phyloP scores from a whole-genome alignment of 2,113 vertebrate genomes.

The Onychostoma macrolepis region DNA sequence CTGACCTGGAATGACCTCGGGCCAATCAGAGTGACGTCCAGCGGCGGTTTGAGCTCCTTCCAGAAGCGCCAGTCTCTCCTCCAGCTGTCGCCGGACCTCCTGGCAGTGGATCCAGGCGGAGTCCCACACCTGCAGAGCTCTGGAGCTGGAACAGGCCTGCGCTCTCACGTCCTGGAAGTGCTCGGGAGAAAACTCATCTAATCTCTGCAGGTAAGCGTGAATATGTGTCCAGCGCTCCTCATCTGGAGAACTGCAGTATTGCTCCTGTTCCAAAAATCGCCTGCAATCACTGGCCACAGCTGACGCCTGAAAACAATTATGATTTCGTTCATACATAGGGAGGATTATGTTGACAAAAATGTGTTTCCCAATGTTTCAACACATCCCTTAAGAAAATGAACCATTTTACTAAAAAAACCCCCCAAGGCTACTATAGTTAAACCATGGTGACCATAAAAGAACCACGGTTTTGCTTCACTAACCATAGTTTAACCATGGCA shows the following conservation, averaged over 20 bases:
- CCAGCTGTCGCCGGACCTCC: slow-evolving; percentile 75
- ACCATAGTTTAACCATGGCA: not conserved
- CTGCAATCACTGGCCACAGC: slow-evolving; percentile 77
- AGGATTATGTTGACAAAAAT: not conserved
- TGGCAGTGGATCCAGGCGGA: slow-evolving; percentile 76
- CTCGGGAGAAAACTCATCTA: slow-evolving; percentile 75
- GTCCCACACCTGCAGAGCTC: slow-evolving; percentile 77
- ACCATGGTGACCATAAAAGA: no score
- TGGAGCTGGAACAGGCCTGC: slow-evolving; percentile 72
- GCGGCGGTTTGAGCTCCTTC: slow-evolving; percentile 45
- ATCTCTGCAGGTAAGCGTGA: slow-evolving; percentile 79
- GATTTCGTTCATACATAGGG: not conserved
- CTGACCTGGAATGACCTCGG: slow-evolving; percentile 29
- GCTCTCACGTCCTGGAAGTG: slow-evolving; percentile 82
- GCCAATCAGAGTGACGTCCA: slow-evolving; percentile 21
- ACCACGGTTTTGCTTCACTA: not conserved
- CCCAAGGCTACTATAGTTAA: no score
- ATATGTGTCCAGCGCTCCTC: slow-evolving; percentile 69
- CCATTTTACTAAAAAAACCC: no score
- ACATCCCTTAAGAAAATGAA: no score
- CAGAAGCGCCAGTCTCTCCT: slow-evolving; percentile 71
- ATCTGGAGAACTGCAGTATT: slow-evolving; percentile 62
- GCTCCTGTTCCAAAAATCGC: slow-evolving; percentile 68
- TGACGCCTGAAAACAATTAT: slow-evolving; percentile 30
- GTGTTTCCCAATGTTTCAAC: no score